Evolutionary conservation across 2,888 invertebrate species (phyloP), one percentile per base, ranked within the genome.

Genomic region (Ethmia dodecea): DNA sequence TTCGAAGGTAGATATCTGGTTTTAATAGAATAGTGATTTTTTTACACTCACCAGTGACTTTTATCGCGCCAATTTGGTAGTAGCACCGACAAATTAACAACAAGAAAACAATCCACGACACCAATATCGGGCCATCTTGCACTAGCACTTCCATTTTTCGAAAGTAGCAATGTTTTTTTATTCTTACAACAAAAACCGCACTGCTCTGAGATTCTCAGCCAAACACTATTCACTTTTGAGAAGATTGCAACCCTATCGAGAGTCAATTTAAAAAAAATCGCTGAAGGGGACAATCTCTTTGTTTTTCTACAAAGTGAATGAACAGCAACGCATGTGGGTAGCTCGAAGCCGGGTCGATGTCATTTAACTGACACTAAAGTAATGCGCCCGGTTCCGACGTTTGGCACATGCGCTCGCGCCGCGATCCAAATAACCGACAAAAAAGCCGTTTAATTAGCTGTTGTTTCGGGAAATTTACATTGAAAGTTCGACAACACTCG

Each of bases 71-170:
- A 36, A 81, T 72, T 38, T 73, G 68, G 56, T 81, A 81, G 45
- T 83, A 84, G 47, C 81, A 83, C 40, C 81, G 67, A 38, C 71
- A 86, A 52, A 86, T 83, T 42, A 84, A 55, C 45, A 80, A 43
- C 31, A 86, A 46, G 43, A 84, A 84, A 40, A 84, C 66, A 55
- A 83, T 72, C 86, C 83, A 83, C 12, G 86, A 80, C 38, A 86
- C 49, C 47, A 84, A 62, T 39, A 83, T 70, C 1, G 84, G 84
- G 18, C 73, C 73, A 31, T 86, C 86, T 60, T 78, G 77, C 52
- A 74, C 77, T 38, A 77, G 41, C 33, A 55, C 52, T 45, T 77
- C 77, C 79, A 81, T 79, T 40, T 35, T 41, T 27, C 22, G 28
- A 16, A n/a, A 22, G 9, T n/a, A n/a, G n/a, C n/a, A n/a, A n/a